Base-by-base conservation (phyloP, 2,113 vertebrate genomes). In the Romanogobio albipinnatus region DNA sequence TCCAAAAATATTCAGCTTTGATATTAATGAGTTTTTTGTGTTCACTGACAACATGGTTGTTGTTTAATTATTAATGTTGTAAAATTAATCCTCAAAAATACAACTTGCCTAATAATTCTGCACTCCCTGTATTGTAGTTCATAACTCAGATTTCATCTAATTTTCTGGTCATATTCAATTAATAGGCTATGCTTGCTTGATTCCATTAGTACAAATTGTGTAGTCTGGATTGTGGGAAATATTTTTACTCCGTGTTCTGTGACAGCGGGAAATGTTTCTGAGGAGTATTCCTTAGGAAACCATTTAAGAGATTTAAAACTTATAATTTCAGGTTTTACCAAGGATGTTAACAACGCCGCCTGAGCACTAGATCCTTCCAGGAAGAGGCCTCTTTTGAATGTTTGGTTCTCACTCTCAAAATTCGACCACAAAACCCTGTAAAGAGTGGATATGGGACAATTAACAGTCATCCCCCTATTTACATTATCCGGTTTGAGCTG, bases 261-360 rank as follows among this genome's bases (percentile, higher is more conserved):
- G 33, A 39, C 17, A 78, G 56, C 22, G 22, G 75, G 53, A 39
- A 76, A 76, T 19, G 29, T 58, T 58, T 76, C 58, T 36, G 17
- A 76, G 75, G 56, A 59, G 22, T 61, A 43, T 77, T 43, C n/a
- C 36, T 43, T 59, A 79, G 13, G 36, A 79, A 80, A 80, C 51
- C 58, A 47, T 80, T 47, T 64, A 80, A 62, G 8, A 64, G 13
- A 80, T 80, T 64, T 80, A 80, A 80, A 47, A 62, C 58, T 10
- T 79, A 62, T 79, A 24, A 80, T 80, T 80, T 47, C 39, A 45
- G 58, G 43, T 80, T 80, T 80, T 47, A 80, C 58, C 14, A 80
- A 29, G 39, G 39, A 26, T 80, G n/a, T 80, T 80, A 62, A 80
- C 39, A 64, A 10, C 51, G 1, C 73, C 5, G 4, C 29, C 8